Evolutionary conservation across 2,888 invertebrate species (phyloP), one percentile per base, ranked within the genome.

Genomic region (Neoitamus cyanurus): DNA sequence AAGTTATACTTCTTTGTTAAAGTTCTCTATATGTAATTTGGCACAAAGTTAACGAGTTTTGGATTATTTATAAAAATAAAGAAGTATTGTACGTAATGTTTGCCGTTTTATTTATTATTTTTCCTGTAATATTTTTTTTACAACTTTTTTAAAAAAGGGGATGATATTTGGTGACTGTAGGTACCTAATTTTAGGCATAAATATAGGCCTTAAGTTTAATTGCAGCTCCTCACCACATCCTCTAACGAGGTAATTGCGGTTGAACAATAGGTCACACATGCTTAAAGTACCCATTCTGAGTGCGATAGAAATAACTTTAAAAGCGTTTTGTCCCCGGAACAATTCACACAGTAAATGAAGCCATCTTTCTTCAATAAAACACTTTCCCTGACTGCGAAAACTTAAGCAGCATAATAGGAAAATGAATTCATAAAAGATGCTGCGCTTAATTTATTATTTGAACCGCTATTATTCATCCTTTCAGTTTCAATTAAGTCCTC

Each of bases 401-500:
- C 31, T 58, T 58, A 58, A 30, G 58, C 31, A 69, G 37, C 3
- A 82, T 69, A 82, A 82, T 82, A 69, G 82, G 36, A 69, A 69
- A 85, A 84, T 83, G 80, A 85, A 84, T 84, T 84, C 85, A 83
- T 83, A 84, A 84, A 86, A 86, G 84, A 85, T 84, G 86, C 85
- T 86, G 86, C 84, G 84, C 82, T 86, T 86, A 86, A 86, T 86
- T 86, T 86, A 86, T 85, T 85, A 84, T 85, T 87, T 86, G 86
- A 86, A 86, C 87, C 87, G 86, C 87, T 87, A 88, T 88, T 88
- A 87, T 88, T 87, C 87, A 88, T 88, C 87, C 87, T 88, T 88
- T 88, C 88, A 87, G 86, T 88, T 88, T 88, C 87, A 88, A 88
- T 88, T 88, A 88, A 87, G 86, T 87, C 85, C 86, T 87, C 85